These are phyloP conservation scores for Myotis yumanensis DNA, from an alignment of 2,113 vertebrate species.

Conservation along the genomic window DNA sequence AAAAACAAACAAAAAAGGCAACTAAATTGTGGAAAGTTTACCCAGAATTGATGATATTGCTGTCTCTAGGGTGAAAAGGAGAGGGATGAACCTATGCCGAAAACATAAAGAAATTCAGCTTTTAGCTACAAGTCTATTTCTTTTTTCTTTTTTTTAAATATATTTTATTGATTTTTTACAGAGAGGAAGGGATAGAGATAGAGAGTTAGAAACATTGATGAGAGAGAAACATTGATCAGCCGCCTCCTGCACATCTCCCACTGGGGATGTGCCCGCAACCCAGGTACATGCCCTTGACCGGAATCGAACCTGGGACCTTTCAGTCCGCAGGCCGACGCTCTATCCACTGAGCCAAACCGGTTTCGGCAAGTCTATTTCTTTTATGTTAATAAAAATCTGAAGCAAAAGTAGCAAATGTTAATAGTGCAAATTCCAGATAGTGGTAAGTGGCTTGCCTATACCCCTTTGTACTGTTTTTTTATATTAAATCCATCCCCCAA, in stretches of 20 bases:
- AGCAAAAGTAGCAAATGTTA: neutral
- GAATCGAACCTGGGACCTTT: no score
- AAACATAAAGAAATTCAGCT: neutral
- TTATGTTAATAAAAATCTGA: neutral
- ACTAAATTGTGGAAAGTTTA: neutral
- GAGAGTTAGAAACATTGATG: no score
- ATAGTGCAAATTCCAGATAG: neutral
- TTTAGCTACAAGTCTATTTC: neutral
- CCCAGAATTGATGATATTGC: neutral
- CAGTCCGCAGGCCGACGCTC: no score
- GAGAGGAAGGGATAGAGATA: no score
- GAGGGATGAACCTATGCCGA: neutral
- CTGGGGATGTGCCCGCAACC: no score
- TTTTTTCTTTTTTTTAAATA: no score
- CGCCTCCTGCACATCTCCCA: no score
- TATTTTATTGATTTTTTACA: no score
- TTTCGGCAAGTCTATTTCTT: neutral
- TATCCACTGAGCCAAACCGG: no score
- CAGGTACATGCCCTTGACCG: no score
- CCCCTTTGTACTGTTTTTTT: neutral
- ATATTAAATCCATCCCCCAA: neutral
- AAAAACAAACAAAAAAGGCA: neutral
- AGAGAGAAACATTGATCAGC: no score
- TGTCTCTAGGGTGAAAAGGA: neutral
- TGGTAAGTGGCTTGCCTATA: neutral